Evolutionary conservation across 2,888 invertebrate genomes (phyloP).

Genomic region (Drosophila peninsularis): DNA sequence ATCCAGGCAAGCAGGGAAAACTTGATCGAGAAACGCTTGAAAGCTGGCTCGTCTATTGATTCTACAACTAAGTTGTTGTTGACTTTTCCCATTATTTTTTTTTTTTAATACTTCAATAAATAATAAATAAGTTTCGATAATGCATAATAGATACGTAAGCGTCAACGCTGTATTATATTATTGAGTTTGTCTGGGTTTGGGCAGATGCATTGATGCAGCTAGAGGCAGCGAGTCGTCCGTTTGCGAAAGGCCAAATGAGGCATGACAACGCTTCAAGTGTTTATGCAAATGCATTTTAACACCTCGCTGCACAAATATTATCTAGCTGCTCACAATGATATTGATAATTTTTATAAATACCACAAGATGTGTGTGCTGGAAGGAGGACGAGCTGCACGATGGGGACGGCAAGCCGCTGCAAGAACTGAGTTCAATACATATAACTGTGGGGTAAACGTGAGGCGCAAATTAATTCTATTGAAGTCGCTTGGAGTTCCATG

Average conservation of each 20-base stretch:
- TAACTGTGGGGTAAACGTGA: constrained; percentile 74
- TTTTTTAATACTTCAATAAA: too few species aligned
- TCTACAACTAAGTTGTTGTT: too few species aligned
- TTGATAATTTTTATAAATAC: constrained; percentile 75
- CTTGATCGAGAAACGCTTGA: too few species aligned
- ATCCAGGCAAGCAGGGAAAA: too few species aligned
- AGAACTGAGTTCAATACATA: constrained; percentile 14
- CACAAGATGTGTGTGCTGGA: constrained; percentile 11
- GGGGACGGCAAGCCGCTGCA: constrained; percentile 17
- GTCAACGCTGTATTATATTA: neutral
- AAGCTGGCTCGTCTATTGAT: too few species aligned
- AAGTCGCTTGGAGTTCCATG: constrained; percentile 80
- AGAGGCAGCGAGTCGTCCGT: constrained; percentile 6
- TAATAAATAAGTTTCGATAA: neutral
- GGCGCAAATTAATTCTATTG: constrained; percentile 84
- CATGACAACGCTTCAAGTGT: constrained; percentile 76
- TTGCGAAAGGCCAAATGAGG: constrained; percentile 52
- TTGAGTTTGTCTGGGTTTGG: neutral
- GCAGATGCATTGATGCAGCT: constrained; percentile 10
- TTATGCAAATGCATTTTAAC: constrained; percentile 84
- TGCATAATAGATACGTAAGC: neutral
- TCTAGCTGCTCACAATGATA: constrained; percentile 74
- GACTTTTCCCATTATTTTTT: too few species aligned
- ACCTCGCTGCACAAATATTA: constrained; percentile 77
- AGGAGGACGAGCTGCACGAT: too few species aligned